Percentiles rank a stretch among this genome's conserved stretches.
phyloP scores from a whole-genome alignment of 2,797 vertebrate species.

The Smutsia gigantea region DNA sequence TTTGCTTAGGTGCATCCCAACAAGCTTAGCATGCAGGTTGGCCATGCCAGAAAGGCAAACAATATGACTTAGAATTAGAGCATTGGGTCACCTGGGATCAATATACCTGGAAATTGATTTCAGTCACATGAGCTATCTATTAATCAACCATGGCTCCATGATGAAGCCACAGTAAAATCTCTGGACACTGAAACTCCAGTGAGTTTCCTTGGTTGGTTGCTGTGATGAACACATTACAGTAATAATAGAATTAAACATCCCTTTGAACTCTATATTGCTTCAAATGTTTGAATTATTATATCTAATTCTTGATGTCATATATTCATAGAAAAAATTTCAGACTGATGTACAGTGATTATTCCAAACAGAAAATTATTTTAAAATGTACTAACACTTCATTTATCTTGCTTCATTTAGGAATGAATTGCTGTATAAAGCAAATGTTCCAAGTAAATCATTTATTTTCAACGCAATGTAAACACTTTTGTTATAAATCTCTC shows the following conservation, averaged over 20 bases:
- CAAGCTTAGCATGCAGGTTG: not conserved
- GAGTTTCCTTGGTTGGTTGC: not conserved
- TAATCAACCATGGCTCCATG: not conserved
- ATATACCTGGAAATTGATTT: not conserved
- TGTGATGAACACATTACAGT: not conserved
- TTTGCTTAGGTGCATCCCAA: not conserved
- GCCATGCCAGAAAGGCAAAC: not conserved
- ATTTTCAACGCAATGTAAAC: slow-evolving; percentile 30
- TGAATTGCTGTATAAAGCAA: not conserved
- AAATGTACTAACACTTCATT: not conserved
- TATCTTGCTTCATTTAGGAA: slow-evolving; percentile 27
- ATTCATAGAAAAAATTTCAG: not conserved
- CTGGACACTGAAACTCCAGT: not conserved
- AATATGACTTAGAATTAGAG: not conserved
- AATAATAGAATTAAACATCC: not conserved
- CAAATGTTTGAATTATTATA: not conserved
- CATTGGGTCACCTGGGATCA: not conserved
- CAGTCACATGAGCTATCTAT: not conserved
- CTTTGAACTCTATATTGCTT: not conserved
- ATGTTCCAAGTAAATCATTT: slow-evolving; percentile 26
- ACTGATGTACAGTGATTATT: not conserved
- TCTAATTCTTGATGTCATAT: not conserved
- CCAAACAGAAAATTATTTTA: not conserved
- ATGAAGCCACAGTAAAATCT: not conserved
- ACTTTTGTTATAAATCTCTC: not conserved